Evolutionary conservation across 2,888 invertebrate species (phyloP).

Genomic region (Sesamia inferens): DNA sequence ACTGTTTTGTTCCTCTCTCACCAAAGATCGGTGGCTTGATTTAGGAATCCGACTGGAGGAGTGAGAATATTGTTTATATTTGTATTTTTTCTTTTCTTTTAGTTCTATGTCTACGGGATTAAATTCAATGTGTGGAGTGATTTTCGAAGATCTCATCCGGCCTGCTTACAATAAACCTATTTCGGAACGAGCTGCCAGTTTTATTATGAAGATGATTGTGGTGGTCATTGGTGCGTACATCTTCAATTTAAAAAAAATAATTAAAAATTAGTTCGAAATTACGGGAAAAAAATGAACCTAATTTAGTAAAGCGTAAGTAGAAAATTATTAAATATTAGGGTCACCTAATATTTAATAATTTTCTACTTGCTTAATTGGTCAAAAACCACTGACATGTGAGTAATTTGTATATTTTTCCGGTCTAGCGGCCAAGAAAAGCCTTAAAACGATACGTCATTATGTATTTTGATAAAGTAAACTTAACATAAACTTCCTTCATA

Average conservation of each 20-base stretch:
- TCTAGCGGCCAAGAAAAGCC: too few relatives aligned
- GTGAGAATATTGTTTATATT: background rate
- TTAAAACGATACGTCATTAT: too few relatives aligned
- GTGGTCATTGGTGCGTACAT: slow-evolving; percentile 88
- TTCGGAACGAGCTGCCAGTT: slow-evolving; percentile 91
- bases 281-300: background rate
- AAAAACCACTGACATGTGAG: too few relatives aligned
- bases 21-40: background rate
- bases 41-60: background rate
- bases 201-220: slow-evolving; percentile 93
- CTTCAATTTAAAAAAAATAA: background rate
- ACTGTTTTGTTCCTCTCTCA: too few relatives aligned
- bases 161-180: slow-evolving; percentile 91
- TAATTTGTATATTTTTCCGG: too few relatives aligned
- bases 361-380: too few relatives aligned
- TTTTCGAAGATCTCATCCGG: slow-evolving; percentile 93
- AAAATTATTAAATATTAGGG: background rate
- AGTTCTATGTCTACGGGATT: slow-evolving; percentile 94
- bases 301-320: background rate
- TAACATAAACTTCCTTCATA: too few relatives aligned
- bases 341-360: too few relatives aligned
- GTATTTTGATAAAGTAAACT: too few relatives aligned
- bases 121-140: slow-evolving; percentile 94
- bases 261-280: background rate
- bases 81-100: slow-evolving; percentile 56